Conservation (phyloP, 2,888 invertebrate genomes). For the Oasisia sp. region DNA sequence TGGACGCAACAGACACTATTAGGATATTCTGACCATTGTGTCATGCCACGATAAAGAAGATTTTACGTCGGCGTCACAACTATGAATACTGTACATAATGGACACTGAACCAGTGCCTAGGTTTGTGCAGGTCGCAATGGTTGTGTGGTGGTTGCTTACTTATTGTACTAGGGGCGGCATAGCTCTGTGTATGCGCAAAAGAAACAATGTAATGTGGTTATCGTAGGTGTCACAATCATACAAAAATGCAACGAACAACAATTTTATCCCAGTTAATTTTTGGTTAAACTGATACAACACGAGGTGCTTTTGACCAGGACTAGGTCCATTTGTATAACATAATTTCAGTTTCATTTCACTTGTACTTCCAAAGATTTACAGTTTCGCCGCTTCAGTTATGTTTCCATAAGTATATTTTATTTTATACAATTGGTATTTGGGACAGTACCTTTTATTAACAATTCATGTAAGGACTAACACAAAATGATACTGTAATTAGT, state of each 20-base stretch:
- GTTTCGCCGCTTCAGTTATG: not conserved
- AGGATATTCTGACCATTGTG: not conserved
- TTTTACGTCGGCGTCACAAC: constrained; percentile 4
- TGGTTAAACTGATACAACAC: not conserved
- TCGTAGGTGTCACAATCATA: not conserved
- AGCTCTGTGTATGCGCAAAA: not conserved
- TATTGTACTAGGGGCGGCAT: not conserved
- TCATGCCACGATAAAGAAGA: not conserved
- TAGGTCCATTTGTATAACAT: not conserved
- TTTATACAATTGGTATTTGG: not conserved
- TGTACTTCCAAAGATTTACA: not conserved
- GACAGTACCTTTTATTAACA: not conserved
- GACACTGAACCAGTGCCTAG: not conserved
- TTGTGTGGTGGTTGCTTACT: not conserved
- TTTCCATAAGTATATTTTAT: not conserved
- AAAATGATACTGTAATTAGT: not conserved
- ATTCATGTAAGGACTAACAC: not conserved
- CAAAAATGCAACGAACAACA: not conserved
- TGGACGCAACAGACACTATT: not conserved
- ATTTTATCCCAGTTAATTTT: not conserved
- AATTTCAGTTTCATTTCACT: not conserved
- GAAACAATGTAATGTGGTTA: not conserved
- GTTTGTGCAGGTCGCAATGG: not conserved
- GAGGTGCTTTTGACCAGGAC: not conserved
- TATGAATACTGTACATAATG: not conserved